Percentiles rank a stretch among this genome's conserved stretches.
phyloP scores from a whole-genome alignment of 2,888 invertebrate species.

The Thera britannica region DNA sequence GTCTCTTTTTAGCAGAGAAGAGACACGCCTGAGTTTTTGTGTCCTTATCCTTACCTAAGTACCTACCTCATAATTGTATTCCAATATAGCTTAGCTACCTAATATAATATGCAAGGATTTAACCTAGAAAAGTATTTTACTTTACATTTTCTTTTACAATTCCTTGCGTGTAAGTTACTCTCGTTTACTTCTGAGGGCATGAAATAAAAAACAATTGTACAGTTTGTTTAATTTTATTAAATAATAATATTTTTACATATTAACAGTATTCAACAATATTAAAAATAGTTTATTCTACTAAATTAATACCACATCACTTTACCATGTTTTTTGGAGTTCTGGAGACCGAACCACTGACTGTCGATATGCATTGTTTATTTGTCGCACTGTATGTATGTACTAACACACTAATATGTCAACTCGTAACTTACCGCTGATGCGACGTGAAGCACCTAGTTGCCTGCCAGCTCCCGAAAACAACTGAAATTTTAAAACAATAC shows the following conservation, averaged over 20 bases:
- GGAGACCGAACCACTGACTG: constrained; percentile 9
- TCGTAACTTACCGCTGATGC: constrained; percentile 73
- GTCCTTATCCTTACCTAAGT: no score
- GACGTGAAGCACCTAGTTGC: constrained; percentile 33
- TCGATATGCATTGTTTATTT: constrained; percentile 21
- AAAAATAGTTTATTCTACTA: constrained; percentile 32
- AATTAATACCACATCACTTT: constrained; percentile 53
- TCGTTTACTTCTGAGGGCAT: constrained; percentile 52
- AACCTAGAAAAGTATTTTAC: constrained; percentile 61
- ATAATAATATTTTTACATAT: constrained; percentile 54
- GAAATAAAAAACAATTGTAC: constrained; percentile 43
- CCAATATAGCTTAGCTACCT: no score
- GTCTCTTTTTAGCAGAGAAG: no score
- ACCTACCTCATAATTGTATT: no score
- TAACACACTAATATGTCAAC: constrained; percentile 73
- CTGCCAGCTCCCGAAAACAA: constrained; percentile 56
- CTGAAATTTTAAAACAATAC: constrained; percentile 62
- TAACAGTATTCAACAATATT: constrained; percentile 44
- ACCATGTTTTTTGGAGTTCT: constrained; percentile 41
- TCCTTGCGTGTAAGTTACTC: constrained; percentile 71
- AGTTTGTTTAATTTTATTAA: constrained; percentile 40
- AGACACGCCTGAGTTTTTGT: no score
- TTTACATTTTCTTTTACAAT: constrained; percentile 81
- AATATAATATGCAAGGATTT: no score
- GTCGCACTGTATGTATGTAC: constrained; percentile 57